A percentile compares a stretch with the other conserved stretches of the same genome.
These are phyloP conservation scores for Ophioderma brevispina DNA, from an alignment of 35 echinoderm and acorn worm genomes.

Conservation along the genomic window DNA sequence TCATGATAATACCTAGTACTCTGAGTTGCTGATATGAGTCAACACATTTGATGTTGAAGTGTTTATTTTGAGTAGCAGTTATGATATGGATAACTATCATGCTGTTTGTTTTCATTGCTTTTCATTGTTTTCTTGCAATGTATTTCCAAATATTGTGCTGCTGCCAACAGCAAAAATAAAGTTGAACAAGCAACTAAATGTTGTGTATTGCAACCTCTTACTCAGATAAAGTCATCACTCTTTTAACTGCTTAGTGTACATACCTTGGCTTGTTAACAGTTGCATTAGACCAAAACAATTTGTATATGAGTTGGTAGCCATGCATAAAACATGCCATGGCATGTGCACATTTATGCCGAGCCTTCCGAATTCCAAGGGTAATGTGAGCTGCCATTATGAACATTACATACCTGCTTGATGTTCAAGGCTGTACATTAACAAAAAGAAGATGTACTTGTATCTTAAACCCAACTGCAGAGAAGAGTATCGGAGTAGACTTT, in stretches of 20 bases:
- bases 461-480: not conserved
- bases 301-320: not conserved
- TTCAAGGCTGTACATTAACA: not conserved
- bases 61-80: too few relatives aligned
- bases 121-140: too few relatives aligned
- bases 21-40: too few relatives aligned
- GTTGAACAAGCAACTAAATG: not conserved
- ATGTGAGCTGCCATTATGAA: not conserved
- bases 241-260: not conserved
- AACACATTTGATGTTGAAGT: too few relatives aligned
- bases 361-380: not conserved
- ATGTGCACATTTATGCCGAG: not conserved
- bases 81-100: too few relatives aligned
- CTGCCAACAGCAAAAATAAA: not conserved
- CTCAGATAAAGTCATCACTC: not conserved
- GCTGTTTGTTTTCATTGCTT: too few relatives aligned
- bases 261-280: not conserved
- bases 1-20: too few relatives aligned
- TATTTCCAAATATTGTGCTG: not conserved
- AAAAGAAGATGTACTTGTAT: not conserved
- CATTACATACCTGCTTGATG: not conserved
- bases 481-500: not conserved
- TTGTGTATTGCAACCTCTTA: not conserved
- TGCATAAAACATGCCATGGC: not conserved
- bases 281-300: too few relatives aligned